phyloP scores from a whole-genome alignment of 2,888 invertebrate genomes.

The Aphodius granarius region DNA sequence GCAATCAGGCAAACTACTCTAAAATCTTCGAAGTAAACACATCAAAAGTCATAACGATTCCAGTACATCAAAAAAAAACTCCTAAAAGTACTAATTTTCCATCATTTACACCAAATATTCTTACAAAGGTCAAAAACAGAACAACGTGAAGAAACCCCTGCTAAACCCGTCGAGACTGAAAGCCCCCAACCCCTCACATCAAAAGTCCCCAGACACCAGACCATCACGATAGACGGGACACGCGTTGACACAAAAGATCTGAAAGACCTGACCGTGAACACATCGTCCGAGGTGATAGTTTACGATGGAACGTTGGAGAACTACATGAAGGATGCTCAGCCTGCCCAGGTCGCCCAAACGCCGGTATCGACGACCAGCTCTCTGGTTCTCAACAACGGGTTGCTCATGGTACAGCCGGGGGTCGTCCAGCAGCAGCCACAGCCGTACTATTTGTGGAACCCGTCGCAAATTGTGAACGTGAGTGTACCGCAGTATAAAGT shows the following conservation, averaged over 20 bases:
- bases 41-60: too few species aligned
- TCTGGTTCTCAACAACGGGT: slow-evolving; percentile 32
- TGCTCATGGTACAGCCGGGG: slow-evolving; percentile 35
- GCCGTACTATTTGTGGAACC: slow-evolving; percentile 33
- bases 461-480: slow-evolving; percentile 30
- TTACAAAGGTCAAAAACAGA: background rate
- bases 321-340: slow-evolving; percentile 20
- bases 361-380: slow-evolving; percentile 18
- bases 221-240: slow-evolving; percentile 2
- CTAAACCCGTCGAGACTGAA: background rate
- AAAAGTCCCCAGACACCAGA: background rate
- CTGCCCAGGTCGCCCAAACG: background rate
- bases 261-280: slow-evolving; percentile 23
- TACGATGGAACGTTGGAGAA: slow-evolving; percentile 31
- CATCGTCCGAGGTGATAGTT: slow-evolving; percentile 28
- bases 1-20: too few species aligned
- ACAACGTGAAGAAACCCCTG: background rate
- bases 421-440: slow-evolving; percentile 24
- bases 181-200: background rate
- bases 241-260: background rate
- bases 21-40: too few species aligned
- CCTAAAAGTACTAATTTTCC: background rate
- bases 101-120: background rate
- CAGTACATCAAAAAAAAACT: too few species aligned
- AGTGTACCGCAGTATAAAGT: slow-evolving; percentile 31